Base-by-base conservation (phyloP, 2,113 vertebrate species). In the Andinoacara biseriatus region DNA sequence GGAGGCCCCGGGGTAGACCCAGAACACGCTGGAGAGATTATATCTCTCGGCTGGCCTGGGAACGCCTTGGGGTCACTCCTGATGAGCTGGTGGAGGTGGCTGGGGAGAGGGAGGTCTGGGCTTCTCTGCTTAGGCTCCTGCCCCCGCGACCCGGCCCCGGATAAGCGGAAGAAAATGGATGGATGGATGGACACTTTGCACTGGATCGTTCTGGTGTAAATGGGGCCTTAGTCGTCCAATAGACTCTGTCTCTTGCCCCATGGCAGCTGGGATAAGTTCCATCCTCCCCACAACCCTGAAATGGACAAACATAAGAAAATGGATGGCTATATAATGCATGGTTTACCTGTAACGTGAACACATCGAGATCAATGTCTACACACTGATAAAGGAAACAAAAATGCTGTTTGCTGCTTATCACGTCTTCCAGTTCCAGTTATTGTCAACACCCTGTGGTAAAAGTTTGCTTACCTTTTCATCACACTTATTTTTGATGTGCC, bases 401-500 rank as follows among this genome's bases (percentile, higher is more conserved):
- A 43, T 58, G 76, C 75, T 1, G 20, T 20, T 43, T 15, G 18
- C 78, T 43, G 24, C 62, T 82, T 90, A 90, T 88, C 74, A 22
- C 24, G 38, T 33, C 72, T 43, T 65, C 38, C 69, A 59, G 18
- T 63, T 69, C 61, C 33, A 35, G 60, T 43, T 52, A 59, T 69
- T 40, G 63, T 6, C 58, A 11, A 65, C 84, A 57, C 84, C 86
- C 86, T 82, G 59, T 14, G 58, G 10, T 60, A 63, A 74, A 85
- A 10, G 52, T 76, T 61, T 82, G 69, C 62, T 88, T 83, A 86
- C 88, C 84, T 88, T 83, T 85, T 60, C 72, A 35, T 54, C 20
- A 82, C 61, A 82, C 83, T 88, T 79, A 80, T 57, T 62, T 65
- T 56, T 81, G 67, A 85, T 18, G 63, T 84, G 74, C 90, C 82